Base-by-base conservation (phyloP, 2,113 vertebrate genomes). In the Condylura cristata region DNA sequence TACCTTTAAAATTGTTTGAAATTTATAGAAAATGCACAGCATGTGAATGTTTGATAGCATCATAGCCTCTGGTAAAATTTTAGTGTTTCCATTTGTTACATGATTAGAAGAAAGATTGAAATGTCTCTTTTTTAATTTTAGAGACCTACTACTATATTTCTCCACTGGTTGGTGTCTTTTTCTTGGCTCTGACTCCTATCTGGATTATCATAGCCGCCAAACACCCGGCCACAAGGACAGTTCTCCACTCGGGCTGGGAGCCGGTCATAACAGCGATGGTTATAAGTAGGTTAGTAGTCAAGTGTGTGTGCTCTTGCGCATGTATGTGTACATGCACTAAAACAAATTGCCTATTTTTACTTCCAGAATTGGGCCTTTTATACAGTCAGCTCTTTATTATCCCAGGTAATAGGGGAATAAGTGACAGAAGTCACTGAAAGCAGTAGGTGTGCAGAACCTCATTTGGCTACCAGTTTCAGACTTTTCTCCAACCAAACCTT, bases 191-290 rank as follows among this genome's bases (percentile, higher is more conserved):
- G 74, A 99, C 99, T 95, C 99, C 99, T 0, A 98, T 99, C 96
- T 99, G 99, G 99, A 99, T 99, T 96, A 98, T 99, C 97, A 98
- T 99, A 98, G 99, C 99, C 95, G 99, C 99, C 97, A 99, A 99
- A 94, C 99, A 99, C 96, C 99, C 99, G 32, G 99, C 99, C 96
- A 99, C 99, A 95, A 99, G 99, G 97, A 99, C 99, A 56, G 99
- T 99, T 93, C 99, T 99, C 48, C 98, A 99, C 97, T 99, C 99
- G 1, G 99, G 99, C 90, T 99, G 99, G 99, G 99, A 99, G 98
- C 99, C 99, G 13, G 99, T 99, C 97, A 99, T 99, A 97, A 99
- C 99, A n/a, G 99, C 99, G 90, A 99, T 99, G 99, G 93, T 99
- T 94, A 99, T 99, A 96, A 99, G 99, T 98, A 99, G 99, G 99